Base-by-base conservation (phyloP, 2,797 vertebrate species). In the Sylvilagus floridanus region DNA sequence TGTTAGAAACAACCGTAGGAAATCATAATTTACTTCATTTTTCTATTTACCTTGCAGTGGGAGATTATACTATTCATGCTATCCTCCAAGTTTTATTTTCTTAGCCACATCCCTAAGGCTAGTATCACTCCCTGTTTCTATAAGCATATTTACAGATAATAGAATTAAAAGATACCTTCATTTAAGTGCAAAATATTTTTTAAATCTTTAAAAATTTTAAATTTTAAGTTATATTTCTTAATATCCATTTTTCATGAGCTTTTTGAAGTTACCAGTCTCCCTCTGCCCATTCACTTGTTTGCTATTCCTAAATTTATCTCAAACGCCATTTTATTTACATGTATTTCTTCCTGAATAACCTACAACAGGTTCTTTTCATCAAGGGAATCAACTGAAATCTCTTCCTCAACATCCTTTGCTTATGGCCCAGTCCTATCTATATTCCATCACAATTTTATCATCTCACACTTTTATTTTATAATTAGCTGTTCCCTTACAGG, bases 1-100 rank as follows among this genome's bases (percentile, higher is more conserved):
- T 76, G 28, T 88, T 92, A 92, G 60, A 97, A 90, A 52, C 37
- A 76, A 84, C 26, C 11, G 0, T 79, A 28, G 90, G n/a, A 86
- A 90, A 78, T 79, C 54, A 87, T 77, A 93, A 75, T 78, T 84
- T 54, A 63, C 28, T 87, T 87, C 32, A n/a, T 71, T 35, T 66
- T 83, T 96, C 52, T 62, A 17, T 47, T 32, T 84, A 8, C 6
- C 30, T 35, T 42, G 86, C 32, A 79, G 28, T 85, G 47, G 30
- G 21, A 92, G 28, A 73, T 73, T 60, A 50, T 21, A 26, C 37
- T 88, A 32, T 65, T 82, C 68, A 19, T 73, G 52, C 37, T 78
- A 32, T 72, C 4, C 71, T 17, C 12, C 30, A 81, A 7, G 30
- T 24, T 77, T 93, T 9, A 83, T 93, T 90, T 92, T 73, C 26